phyloP scores from a whole-genome alignment of 2,797 vertebrate genomes.

The Tangara arthus region DNA sequence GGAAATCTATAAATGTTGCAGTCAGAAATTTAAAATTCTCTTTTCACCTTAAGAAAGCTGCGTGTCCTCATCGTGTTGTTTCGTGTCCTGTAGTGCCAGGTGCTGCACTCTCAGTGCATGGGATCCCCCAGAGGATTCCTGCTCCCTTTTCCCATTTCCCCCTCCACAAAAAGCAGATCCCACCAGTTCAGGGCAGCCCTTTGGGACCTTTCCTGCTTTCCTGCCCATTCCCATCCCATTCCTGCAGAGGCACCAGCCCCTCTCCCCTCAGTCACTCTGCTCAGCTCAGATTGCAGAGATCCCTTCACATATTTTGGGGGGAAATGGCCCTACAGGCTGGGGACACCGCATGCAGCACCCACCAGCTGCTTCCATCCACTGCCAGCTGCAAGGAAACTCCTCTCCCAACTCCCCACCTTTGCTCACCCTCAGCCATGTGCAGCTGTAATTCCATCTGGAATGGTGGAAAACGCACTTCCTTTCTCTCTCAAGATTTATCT shows the following conservation, averaged over 20 bases:
- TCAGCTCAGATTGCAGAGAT: too few relatives aligned
- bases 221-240: not conserved
- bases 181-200: not conserved
- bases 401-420: rapidly evolving
- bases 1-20: too few relatives aligned
- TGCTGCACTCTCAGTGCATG: rapidly evolving
- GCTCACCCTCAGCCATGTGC: rapidly evolving
- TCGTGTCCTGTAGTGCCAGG: too few relatives aligned
- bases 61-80: rapidly evolving
- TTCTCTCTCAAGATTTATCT: not conserved
- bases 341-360: not conserved
- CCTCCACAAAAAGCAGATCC: rapidly evolving
- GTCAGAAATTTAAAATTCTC: too few relatives aligned
- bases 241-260: not conserved
- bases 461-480: not conserved
- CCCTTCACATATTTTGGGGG: too few relatives aligned
- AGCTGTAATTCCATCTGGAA: not conserved
- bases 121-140: not conserved
- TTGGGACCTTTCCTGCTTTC: rapidly evolving
- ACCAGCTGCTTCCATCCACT: not conserved
- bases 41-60: too few relatives aligned
- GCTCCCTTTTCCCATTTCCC: not conserved
- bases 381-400: not conserved
- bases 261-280: too few relatives aligned
- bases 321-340: too few relatives aligned